A percentile compares a stretch with the other conserved stretches of the same genome.
Evolutionary conservation across 2,797 vertebrate species (phyloP).

Genomic region (Zalophus californianus): DNA sequence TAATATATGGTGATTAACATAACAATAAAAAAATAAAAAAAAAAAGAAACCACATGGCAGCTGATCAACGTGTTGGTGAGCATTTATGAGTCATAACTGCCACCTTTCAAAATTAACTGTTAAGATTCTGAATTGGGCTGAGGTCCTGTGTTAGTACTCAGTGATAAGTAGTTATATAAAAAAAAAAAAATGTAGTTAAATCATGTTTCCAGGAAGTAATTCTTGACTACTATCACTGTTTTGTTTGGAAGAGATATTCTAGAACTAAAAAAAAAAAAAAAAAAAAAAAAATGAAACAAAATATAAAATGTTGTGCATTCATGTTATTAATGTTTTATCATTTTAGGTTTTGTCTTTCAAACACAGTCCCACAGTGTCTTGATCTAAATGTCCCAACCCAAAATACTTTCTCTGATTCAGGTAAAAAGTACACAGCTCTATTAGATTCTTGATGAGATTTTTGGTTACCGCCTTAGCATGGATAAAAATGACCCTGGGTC

Average conservation of each 20-base stretch:
- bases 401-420: background rate
- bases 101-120: background rate
- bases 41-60: no score
- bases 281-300: background rate
- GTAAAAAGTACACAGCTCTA: background rate
- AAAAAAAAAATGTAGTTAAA: background rate
- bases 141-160: background rate
- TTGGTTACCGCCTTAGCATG: background rate
- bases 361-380: background rate
- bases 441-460: background rate
- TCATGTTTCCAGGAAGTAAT: background rate
- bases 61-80: background rate
- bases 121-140: background rate
- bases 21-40: no score
- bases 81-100: fast-evolving
- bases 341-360: conserved; percentile 16
- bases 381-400: background rate
- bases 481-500: background rate
- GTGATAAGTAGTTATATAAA: background rate
- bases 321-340: background rate
- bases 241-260: background rate
- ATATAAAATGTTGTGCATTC: background rate
- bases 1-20: no score
- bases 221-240: background rate
- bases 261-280: background rate